phyloP scores from a whole-genome alignment of 2,888 invertebrate genomes.

The Spodoptera littoralis region DNA sequence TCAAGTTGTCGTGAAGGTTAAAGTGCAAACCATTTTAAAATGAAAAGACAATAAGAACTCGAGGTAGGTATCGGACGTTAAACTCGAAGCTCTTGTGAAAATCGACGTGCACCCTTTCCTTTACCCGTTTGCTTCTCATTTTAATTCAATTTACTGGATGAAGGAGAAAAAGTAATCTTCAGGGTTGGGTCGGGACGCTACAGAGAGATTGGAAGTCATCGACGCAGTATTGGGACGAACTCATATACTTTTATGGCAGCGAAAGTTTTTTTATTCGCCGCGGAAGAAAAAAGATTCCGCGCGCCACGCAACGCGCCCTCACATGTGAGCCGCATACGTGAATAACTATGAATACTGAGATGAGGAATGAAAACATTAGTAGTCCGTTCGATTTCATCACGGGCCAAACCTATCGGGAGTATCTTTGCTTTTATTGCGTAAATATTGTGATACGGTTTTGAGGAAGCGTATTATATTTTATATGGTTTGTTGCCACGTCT shows the following conservation, averaged over 20 bases:
- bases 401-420: conserved; percentile 65
- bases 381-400: conserved; percentile 71
- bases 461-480: conserved; percentile 21
- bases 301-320: conserved; percentile 69
- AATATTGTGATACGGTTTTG: conserved; percentile 53
- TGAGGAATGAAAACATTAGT: conserved; percentile 75
- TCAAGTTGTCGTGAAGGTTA: background rate
- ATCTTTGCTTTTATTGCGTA: conserved; percentile 57
- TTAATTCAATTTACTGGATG: conserved; percentile 88
- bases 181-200: conserved; percentile 85
- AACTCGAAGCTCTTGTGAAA: conserved; percentile 78
- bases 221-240: conserved; percentile 87
- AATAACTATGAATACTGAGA: conserved; percentile 71
- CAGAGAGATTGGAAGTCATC: conserved; percentile 87
- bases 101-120: conserved; percentile 83
- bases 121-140: conserved; percentile 86
- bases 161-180: conserved; percentile 87
- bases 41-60: conserved; percentile 59
- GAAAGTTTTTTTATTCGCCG: conserved; percentile 85
- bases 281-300: conserved; percentile 84
- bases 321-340: conserved; percentile 76
- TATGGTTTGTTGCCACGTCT: background rate
- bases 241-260: conserved; percentile 86
- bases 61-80: conserved; percentile 69
- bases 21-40: conserved; percentile 20